Conservation (phyloP, 2,797 vertebrate species). For the Paguma larvata region DNA sequence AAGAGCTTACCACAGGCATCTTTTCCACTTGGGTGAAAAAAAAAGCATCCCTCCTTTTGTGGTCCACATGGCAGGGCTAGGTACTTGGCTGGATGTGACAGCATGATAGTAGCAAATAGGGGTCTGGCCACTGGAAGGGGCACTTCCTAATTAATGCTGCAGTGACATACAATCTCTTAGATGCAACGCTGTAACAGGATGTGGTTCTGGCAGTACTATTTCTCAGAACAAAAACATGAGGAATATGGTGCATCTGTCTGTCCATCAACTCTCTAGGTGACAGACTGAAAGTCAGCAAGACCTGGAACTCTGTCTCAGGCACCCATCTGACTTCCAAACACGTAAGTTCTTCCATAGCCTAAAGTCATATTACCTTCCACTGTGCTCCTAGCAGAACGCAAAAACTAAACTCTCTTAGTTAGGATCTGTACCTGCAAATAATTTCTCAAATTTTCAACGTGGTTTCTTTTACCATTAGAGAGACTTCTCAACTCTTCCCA, state of each 20-base stretch:
- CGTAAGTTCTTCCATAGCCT: constrained; percentile 21
- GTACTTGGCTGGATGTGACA: constrained; percentile 33
- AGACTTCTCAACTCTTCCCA: not conserved
- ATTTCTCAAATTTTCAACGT: not conserved
- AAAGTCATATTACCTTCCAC: not conserved
- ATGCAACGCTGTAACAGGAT: not conserved
- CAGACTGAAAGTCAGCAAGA: constrained; percentile 24
- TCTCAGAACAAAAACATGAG: constrained; percentile 63
- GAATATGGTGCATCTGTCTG: constrained; percentile 36
- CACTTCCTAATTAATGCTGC: constrained; percentile 53
- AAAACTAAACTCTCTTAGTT: constrained; percentile 7
- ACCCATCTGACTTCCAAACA: not conserved
- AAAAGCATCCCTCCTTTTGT: not conserved
- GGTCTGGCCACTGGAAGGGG: not conserved
- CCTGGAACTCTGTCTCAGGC: not conserved
- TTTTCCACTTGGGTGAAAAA: not conserved
- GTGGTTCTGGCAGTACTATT: constrained; percentile 41
- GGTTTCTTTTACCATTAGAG: constrained; percentile 27
- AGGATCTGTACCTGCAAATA: constrained; percentile 29
- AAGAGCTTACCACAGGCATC: constrained; percentile 17
- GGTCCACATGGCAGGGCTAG: constrained; percentile 46
- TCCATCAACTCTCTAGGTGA: constrained; percentile 58
- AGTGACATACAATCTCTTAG: not conserved
- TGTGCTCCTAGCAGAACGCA: constrained; percentile 1
- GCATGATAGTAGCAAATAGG: constrained; percentile 35